phyloP scores from a whole-genome alignment of 2,113 vertebrate genomes.

The Athene cunicularia region DNA sequence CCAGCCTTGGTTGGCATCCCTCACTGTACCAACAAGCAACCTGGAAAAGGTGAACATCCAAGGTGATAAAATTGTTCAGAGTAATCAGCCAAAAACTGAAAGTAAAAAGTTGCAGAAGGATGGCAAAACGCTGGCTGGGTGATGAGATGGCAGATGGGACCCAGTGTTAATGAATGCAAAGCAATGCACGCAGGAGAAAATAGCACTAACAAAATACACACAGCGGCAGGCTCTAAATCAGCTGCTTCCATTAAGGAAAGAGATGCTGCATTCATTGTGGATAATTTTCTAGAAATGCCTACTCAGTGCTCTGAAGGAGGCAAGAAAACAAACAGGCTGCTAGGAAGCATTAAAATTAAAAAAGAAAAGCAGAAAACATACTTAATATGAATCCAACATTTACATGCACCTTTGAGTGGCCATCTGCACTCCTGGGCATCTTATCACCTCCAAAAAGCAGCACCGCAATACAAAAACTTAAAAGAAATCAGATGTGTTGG shows the following conservation, averaged over 20 bases:
- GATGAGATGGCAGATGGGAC: conserved; percentile 58
- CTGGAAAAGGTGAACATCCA: background rate
- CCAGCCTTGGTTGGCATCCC: background rate
- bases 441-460: background rate
- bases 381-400: background rate
- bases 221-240: conserved; percentile 41
- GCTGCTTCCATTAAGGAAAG: conserved; percentile 42
- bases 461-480: background rate
- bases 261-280: conserved; percentile 22
- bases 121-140: background rate
- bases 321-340: conserved; percentile 15
- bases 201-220: conserved; percentile 47
- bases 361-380: background rate
- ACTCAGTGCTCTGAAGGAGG: conserved; percentile 33
- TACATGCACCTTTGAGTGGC: background rate
- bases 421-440: background rate
- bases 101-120: background rate
- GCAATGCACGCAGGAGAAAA: conserved; percentile 54
- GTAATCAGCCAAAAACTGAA: background rate
- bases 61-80: background rate
- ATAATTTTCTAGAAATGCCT: conserved; percentile 54
- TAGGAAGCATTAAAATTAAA: background rate
- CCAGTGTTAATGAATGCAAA: conserved; percentile 62
- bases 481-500: background rate
- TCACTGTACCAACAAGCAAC: background rate